Evolutionary conservation across 2,113 vertebrate genomes (phyloP).

Genomic region (Aphelocoma coerulescens): DNA sequence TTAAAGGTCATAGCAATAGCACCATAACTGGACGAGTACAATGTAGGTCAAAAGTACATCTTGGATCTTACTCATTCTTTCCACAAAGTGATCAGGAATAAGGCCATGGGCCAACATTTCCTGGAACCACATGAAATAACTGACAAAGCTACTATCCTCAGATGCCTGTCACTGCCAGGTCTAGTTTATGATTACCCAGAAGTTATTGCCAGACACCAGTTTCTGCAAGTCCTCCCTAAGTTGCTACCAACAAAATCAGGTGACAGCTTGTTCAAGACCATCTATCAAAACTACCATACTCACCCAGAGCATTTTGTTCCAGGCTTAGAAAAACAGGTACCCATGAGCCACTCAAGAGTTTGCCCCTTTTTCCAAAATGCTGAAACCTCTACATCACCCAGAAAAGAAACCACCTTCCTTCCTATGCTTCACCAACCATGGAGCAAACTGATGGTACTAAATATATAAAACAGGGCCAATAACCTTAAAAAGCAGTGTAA

Average conservation of each 20-base stretch:
- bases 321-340: not conserved
- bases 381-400: not conserved
- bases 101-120: not conserved
- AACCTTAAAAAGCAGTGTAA: constrained; percentile 35
- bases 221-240: not conserved
- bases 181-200: not conserved
- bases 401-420: not conserved
- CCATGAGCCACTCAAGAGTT: not conserved
- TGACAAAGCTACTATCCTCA: not conserved
- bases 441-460: not conserved
- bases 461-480: not conserved
- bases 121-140: not conserved
- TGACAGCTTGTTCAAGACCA: not conserved
- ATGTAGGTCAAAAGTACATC: not conserved
- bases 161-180: not conserved
- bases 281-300: not conserved
- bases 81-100: not conserved
- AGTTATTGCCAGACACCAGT: not conserved
- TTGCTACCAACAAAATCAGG: not conserved
- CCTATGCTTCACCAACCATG: not conserved
- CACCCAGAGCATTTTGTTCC: not conserved
- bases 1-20: not conserved
- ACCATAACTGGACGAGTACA: not conserved
- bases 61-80: not conserved
- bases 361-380: not conserved